Evolutionary conservation across 2,888 invertebrate species (phyloP).

Genomic region (Blastobasis lacticolella): DNA sequence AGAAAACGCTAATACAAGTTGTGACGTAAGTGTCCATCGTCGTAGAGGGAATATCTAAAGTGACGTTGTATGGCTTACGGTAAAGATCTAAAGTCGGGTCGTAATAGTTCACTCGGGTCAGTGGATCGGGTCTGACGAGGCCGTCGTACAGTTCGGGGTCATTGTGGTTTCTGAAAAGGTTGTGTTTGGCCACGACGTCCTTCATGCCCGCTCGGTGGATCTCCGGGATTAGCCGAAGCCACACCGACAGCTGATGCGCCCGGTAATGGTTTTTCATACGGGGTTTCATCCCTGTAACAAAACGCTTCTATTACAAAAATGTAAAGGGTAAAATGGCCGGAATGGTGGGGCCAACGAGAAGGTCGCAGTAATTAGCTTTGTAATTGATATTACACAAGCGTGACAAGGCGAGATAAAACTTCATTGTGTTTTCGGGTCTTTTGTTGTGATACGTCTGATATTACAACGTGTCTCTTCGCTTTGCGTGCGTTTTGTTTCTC

Average conservation of each 20-base stretch:
- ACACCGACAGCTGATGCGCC: conserved; percentile 96
- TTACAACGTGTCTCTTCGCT: not conserved
- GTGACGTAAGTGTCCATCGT: conserved; percentile 79
- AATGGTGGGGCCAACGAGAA: conserved; percentile 26
- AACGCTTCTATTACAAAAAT: conserved; percentile 38
- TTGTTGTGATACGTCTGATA: conserved; percentile 6
- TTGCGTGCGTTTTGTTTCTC: not conserved
- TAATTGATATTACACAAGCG: conserved; percentile 30
- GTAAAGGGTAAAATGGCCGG: conserved; percentile 18
- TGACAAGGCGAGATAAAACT: conserved; percentile 27
- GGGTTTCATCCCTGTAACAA: conserved; percentile 88
- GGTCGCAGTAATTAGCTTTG: conserved; percentile 37
- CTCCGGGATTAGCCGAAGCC: conserved; percentile 95
- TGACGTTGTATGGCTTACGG: conserved; percentile 74
- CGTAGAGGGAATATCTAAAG: conserved; percentile 66
- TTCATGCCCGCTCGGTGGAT: conserved; percentile 92
- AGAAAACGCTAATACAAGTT: conserved; percentile 81
- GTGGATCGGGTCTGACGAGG: conserved; percentile 87
- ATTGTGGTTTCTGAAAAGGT: conserved; percentile 92
- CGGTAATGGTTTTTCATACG: conserved; percentile 95
- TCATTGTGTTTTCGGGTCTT: conserved; percentile 11
- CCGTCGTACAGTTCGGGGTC: conserved; percentile 93
- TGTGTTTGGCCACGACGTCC: conserved; percentile 90
- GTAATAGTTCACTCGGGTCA: conserved; percentile 78
- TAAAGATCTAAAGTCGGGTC: conserved; percentile 77